Evolutionary conservation across 2,888 invertebrate genomes (phyloP).

Genomic region (Orthosia gracilis): DNA sequence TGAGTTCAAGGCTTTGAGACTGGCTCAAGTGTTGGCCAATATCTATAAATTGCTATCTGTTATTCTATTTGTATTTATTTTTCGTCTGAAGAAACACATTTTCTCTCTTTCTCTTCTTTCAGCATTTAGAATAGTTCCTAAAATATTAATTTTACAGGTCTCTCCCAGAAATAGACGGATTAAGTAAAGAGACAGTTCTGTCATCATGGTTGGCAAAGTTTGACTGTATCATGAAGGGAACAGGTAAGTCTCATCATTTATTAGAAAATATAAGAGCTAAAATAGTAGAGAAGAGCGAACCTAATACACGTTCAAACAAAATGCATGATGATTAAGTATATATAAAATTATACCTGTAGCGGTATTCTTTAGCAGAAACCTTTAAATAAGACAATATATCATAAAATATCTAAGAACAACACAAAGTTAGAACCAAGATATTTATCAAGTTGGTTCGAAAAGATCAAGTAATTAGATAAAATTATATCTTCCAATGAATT

Average conservation of each 20-base stretch:
- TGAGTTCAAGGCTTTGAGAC: neutral
- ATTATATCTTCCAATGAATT: conserved; percentile 15
- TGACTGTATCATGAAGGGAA: conserved; percentile 99
- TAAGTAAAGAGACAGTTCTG: conserved; percentile 99
- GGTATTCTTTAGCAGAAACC: neutral
- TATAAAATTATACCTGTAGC: neutral
- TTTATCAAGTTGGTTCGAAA: neutral
- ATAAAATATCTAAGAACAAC: neutral
- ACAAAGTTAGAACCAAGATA: neutral
- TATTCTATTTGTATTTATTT: conserved; percentile 1
- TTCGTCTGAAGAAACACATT: neutral
- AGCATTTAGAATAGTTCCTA: conserved; percentile 10
- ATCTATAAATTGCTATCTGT: neutral
- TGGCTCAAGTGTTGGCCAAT: neutral
- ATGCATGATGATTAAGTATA: conserved; percentile 2
- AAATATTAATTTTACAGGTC: conserved; percentile 91
- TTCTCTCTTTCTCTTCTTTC: conserved; percentile 1
- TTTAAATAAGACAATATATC: neutral
- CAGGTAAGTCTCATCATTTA: conserved; percentile 82
- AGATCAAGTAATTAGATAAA: conserved; percentile 22
- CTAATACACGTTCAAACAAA: neutral
- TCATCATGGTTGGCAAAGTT: conserved; percentile 99
- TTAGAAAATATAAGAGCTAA: conserved; percentile 27
- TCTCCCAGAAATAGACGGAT: conserved; percentile 99
- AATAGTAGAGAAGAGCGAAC: conserved; percentile 62